phyloP scores from a whole-genome alignment of 2,797 vertebrate genomes.

The Oceanodroma leucorhoa region DNA sequence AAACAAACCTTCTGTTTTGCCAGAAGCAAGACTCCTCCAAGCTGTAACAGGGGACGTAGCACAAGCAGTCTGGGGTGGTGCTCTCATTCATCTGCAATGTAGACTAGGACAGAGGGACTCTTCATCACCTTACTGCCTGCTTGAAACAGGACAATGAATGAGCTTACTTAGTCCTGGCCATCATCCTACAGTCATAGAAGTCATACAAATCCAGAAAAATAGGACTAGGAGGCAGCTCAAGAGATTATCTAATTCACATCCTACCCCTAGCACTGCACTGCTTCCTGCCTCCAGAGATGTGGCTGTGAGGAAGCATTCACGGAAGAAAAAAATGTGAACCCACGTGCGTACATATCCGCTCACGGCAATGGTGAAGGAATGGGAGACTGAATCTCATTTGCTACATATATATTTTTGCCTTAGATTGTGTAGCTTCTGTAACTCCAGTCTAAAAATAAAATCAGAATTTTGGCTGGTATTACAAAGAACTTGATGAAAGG shows the following conservation, averaged over 20 bases:
- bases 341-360: neutral
- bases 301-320: neutral
- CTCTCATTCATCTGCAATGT: neutral
- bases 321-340: neutral
- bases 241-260: neutral
- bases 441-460: slow-evolving; percentile 20
- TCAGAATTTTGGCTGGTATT: slow-evolving; percentile 1
- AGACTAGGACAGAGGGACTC: neutral
- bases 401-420: neutral
- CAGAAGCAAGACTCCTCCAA: neutral
- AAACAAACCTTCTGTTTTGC: neutral
- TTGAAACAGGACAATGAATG: neutral
- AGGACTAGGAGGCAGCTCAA: neutral
- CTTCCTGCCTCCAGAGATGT: neutral
- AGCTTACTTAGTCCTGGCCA: neutral
- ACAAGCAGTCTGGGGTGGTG: neutral
- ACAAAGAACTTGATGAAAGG: slow-evolving; percentile 23
- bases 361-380: neutral
- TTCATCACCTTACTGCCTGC: neutral
- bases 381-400: neutral
- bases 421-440: neutral
- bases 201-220: neutral
- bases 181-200: neutral
- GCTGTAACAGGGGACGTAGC: neutral
- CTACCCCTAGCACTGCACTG: neutral